phyloP scores from a whole-genome alignment of 2,113 vertebrate species.

The Benitochromis conjunctus region DNA sequence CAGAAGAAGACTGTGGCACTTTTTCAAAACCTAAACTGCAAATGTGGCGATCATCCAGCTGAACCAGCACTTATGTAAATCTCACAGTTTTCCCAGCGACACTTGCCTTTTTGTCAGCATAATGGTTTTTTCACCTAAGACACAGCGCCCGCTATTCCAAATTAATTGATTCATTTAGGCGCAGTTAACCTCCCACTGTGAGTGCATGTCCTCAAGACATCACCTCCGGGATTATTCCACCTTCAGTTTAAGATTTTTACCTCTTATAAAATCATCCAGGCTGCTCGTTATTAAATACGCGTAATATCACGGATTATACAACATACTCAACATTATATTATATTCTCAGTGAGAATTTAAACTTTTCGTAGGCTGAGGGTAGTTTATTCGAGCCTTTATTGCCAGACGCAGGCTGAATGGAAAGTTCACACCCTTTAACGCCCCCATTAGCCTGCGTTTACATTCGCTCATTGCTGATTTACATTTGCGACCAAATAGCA shows the following conservation, averaged over 20 bases:
- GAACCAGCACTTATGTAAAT: conserved; percentile 46
- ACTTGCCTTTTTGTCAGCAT: conserved; percentile 50
- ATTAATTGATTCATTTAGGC: conserved; percentile 75
- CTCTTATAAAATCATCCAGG: neutral
- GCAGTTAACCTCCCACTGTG: conserved; percentile 68
- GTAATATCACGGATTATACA: neutral
- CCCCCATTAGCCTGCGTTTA: conserved; percentile 80
- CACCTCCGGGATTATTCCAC: neutral
- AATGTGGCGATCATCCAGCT: conserved; percentile 22
- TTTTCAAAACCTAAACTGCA: neutral
- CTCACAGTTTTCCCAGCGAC: conserved; percentile 4
- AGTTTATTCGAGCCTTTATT: conserved; percentile 55
- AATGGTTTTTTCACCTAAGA: conserved; percentile 63
- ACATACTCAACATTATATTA: too few relatives aligned
- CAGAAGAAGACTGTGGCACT: neutral
- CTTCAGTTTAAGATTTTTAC: neutral
- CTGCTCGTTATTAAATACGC: neutral
- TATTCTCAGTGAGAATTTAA: neutral
- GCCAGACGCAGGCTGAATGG: conserved; percentile 51
- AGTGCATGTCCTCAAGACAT: conserved; percentile 36
- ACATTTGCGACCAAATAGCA: conserved; percentile 79
- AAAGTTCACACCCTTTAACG: conserved; percentile 84
- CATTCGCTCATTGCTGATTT: conserved; percentile 81
- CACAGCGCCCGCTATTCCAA: conserved; percentile 71
- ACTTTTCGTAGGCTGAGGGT: neutral